Evolutionary conservation across 2,113 vertebrate genomes (phyloP).

Genomic region (Oreochromis aureus): DNA sequence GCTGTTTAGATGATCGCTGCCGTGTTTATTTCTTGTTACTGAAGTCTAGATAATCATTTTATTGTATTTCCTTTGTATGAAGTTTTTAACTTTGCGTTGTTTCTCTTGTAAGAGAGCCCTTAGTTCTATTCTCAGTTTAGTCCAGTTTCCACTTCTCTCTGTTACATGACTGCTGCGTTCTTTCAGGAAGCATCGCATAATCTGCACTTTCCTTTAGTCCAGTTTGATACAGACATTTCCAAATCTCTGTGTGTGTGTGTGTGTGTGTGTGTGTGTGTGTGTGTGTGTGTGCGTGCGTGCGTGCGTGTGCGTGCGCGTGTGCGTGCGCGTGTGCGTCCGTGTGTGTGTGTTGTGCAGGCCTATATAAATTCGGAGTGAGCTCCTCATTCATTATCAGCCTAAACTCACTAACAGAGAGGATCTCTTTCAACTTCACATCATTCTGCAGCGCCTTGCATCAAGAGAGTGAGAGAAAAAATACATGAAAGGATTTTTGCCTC

Average conservation of each 20-base stretch:
- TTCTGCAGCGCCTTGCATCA: neutral
- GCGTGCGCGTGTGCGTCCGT: no score
- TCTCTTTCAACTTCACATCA: neutral
- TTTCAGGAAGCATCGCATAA: neutral
- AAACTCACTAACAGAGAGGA: neutral
- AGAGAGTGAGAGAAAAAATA: neutral
- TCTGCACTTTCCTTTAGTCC: neutral
- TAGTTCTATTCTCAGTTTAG: neutral
- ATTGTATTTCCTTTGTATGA: neutral
- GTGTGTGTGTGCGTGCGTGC: neutral
- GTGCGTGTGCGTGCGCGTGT: neutral
- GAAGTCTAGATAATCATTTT: neutral
- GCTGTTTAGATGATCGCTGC: neutral
- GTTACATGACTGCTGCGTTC: neutral
- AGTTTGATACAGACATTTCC: neutral
- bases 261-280: neutral
- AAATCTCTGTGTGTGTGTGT: neutral
- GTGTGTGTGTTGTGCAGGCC: neutral
- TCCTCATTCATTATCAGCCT: neutral
- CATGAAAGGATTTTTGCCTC: constrained; percentile 9
- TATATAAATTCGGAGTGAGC: neutral
- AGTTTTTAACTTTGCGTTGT: neutral
- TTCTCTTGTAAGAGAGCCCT: neutral
- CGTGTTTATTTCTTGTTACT: neutral
- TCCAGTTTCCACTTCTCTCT: neutral